Evolutionary conservation across 2,888 invertebrate genomes (phyloP), one percentile per base, ranked within the genome.

Genomic region (Cyclophora punctaria): DNA sequence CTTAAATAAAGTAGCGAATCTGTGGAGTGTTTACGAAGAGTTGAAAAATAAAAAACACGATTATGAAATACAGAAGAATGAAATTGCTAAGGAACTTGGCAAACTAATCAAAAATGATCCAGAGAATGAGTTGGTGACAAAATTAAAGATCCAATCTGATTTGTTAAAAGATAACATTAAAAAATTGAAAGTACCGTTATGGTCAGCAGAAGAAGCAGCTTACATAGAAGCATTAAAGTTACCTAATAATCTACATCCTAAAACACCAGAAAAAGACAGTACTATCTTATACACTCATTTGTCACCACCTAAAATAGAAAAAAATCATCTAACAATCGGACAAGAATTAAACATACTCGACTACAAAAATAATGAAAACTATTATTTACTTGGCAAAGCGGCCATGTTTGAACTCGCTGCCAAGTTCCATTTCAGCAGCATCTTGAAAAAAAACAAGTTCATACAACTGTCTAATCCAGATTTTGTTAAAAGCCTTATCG

Each of bases 381-480:
- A 90, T 71, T 94, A 91, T 71, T 80, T 93, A 3, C 90, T 88
- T 69, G 90, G 92, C 33, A 91, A 93, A 53, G 94, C 93, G 0
- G 94, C 94, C 0, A 62, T 92, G 7, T 94, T 94, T 70, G 95
- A 96, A 78, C 78, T 93, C 5, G 90, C 89, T 33, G 73, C 90
- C 7, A 80, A 91, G 61, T 90, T 90, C 73, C 89, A 89, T 64
- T 88, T 91, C 51, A 84, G 74, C 48, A 70, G 80, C 3, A 61
- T 78, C 6, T 64, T 89, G 7, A 77, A 83, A 34, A 75, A 89
- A 1, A 74, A 80, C 6, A 80, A 89, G n/a, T 94, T 91, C 68
- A 71, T 89, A 0, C 92, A 92, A 66, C 92, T 94, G 63, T 91
- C 93, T 0, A 95, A 95, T 74, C 90, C 95, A 0, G 95, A 96